A percentile compares a stretch with the other conserved stretches of the same genome.
Evolutionary conservation across 1,140 invertebrate species (phyloP).

Genomic region (Penaeus indicus): DNA sequence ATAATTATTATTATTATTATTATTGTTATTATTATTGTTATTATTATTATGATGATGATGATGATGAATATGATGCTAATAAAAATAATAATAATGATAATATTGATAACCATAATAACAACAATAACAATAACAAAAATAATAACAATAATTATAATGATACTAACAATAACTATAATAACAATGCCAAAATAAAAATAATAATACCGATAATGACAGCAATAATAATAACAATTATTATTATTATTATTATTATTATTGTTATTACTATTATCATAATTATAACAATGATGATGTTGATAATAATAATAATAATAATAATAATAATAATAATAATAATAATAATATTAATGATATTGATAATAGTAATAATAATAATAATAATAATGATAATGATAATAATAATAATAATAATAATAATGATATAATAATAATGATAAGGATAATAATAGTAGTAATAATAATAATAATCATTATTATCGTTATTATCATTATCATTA

Average conservation of each 20-base stretch:
- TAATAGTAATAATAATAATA: constrained; percentile 16
- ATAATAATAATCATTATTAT: too few relatives aligned
- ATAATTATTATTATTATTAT: neutral
- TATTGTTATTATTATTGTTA: neutral
- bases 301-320: neutral
- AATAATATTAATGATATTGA: neutral
- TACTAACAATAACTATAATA: neutral
- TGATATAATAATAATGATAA: neutral
- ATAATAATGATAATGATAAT: neutral
- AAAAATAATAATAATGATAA: constrained; percentile 12
- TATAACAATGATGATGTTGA: too few relatives aligned
- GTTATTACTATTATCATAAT: neutral
- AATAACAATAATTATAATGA: constrained; percentile 13
- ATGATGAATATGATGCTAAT: neutral
- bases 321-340: neutral
- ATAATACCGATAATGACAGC: too few relatives aligned
- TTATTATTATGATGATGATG: neutral
- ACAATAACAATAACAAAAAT: neutral
- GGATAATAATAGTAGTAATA: too few relatives aligned
- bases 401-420: neutral
- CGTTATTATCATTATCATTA: too few relatives aligned
- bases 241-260: too few relatives aligned
- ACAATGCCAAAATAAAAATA: neutral
- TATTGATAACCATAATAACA: neutral
- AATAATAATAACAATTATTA: too few relatives aligned